Percentiles rank a stretch among this genome's conserved stretches.
Conservation (phyloP, 2,797 vertebrate species). For the Ptychadena robeensis region DNA sequence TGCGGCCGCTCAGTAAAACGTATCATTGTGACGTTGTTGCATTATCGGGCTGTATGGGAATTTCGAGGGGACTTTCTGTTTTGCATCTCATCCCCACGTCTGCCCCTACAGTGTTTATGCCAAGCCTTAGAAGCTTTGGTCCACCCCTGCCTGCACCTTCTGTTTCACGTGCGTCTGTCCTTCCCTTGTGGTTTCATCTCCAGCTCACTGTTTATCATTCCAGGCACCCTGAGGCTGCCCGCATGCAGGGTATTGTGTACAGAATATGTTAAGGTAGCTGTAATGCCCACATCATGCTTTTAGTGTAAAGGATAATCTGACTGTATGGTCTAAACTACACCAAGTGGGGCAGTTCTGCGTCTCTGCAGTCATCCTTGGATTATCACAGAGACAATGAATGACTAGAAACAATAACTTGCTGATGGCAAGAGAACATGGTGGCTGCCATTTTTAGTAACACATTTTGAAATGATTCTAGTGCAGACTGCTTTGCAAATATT, state of each 20-base stretch:
- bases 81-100: conserved; percentile 23
- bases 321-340: background rate
- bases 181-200: background rate
- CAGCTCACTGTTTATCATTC: conserved; percentile 34
- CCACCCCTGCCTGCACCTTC: conserved; percentile 3
- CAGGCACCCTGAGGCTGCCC: background rate
- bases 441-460: no score
- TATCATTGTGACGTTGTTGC: conserved; percentile 51
- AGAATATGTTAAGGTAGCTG: background rate
- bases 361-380: background rate
- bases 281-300: background rate
- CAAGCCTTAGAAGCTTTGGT: background rate
- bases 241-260: conserved; percentile 16
- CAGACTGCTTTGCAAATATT: background rate
- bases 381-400: background rate
- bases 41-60: conserved; percentile 30
- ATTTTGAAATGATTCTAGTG: background rate
- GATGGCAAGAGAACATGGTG: background rate
- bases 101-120: background rate
- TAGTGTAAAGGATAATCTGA: background rate
- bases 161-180: conserved; percentile 5
- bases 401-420: background rate
- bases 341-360: no score
- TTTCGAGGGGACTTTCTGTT: conserved; percentile 10
- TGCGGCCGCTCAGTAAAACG: conserved; percentile 5